Conservation (phyloP, 2,888 invertebrate genomes). For the Electrophaes corylata region DNA sequence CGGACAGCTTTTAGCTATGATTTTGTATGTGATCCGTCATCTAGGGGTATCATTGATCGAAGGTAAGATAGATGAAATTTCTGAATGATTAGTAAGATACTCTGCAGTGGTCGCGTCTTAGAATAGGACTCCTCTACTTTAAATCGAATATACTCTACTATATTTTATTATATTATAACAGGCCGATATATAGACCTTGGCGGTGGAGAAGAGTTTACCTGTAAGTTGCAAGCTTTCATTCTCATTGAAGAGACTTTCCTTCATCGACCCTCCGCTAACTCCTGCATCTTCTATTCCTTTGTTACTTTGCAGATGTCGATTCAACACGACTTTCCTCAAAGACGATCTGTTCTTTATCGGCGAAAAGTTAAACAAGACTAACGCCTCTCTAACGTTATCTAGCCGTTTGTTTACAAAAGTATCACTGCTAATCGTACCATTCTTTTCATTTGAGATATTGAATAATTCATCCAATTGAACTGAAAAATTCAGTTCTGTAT, state of each 20-base stretch:
- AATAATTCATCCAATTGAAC: conserved; percentile 67
- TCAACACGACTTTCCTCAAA: conserved; percentile 65
- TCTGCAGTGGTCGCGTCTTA: too few species aligned
- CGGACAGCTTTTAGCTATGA: too few species aligned
- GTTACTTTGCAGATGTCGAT: conserved; percentile 49
- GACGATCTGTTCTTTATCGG: conserved; percentile 63
- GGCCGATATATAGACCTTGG: too few species aligned
- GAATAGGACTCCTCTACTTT: too few species aligned
- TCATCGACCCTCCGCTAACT: conserved; percentile 35
- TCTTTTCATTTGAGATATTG: conserved; percentile 47
- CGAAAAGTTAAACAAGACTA: conserved; percentile 65
- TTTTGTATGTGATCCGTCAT: too few species aligned
- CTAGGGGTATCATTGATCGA: too few species aligned
- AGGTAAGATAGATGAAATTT: too few species aligned
- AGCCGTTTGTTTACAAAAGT: conserved; percentile 41
- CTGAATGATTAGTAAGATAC: too few species aligned
- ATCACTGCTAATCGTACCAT: conserved; percentile 26
- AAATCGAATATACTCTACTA: too few species aligned
- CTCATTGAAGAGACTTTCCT: conserved; percentile 59
- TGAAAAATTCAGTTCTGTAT: conserved; percentile 69
- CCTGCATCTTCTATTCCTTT: conserved; percentile 37
- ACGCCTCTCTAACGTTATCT: conserved; percentile 50
- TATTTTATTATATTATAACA: too few species aligned
- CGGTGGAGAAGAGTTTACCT: conserved; percentile 51
- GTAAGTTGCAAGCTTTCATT: conserved; percentile 70